These are phyloP conservation scores for Psephotus haematonotus DNA, from an alignment of 2,113 vertebrate genomes.

Conservation along the genomic window DNA sequence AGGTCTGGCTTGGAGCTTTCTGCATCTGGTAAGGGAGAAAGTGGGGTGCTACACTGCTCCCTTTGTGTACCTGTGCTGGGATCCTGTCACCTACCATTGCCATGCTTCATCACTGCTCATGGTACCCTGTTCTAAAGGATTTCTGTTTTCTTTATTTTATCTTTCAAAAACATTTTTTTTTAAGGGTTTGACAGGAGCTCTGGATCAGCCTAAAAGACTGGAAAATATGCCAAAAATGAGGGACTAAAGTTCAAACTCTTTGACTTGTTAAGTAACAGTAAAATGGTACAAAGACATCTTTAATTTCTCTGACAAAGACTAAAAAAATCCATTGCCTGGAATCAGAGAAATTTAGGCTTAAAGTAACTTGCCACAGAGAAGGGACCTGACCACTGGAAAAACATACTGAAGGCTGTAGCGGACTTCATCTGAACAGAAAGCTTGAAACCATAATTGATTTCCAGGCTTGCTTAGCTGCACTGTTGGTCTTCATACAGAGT, in stretches of 20 bases:
- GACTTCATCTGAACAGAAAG: background rate
- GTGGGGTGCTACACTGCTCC: background rate
- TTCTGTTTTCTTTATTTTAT: background rate
- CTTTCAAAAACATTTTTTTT: background rate
- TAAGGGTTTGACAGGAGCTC: background rate
- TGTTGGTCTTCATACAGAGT: background rate
- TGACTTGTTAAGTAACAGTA: background rate
- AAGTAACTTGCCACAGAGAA: background rate
- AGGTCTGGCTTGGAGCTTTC: background rate
- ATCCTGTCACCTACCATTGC: background rate
- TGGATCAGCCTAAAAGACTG: background rate
- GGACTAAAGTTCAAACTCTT: background rate
- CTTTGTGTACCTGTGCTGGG: rapidly evolving
- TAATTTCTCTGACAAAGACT: background rate
- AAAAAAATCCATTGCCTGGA: background rate
- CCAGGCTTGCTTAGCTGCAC: background rate
- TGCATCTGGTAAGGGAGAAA: background rate
- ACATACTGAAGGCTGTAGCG: background rate
- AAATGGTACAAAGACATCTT: background rate
- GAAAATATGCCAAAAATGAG: background rate
- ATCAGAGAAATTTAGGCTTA: background rate
- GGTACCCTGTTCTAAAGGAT: background rate
- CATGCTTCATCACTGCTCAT: background rate
- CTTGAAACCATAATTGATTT: background rate
- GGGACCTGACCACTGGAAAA: background rate